Base-by-base conservation (phyloP, 2,888 invertebrate species). In the Sylvicola cinctus region DNA sequence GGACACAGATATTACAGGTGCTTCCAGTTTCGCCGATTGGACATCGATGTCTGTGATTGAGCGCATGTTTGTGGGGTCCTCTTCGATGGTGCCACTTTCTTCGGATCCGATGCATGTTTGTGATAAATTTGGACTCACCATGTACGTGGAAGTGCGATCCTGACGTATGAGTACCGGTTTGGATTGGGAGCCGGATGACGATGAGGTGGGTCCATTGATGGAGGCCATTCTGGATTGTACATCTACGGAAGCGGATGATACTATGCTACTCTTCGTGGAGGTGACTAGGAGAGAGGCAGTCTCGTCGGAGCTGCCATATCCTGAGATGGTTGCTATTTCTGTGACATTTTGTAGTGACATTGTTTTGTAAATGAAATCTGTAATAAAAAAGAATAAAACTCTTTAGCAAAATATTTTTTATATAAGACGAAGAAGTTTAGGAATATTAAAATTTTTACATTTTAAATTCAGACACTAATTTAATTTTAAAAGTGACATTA, bases 161-260 rank as follows among this genome's bases (percentile, higher is more conserved):
- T 84, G 84, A 43, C 84, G 69, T 63, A 79, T 83, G 43, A 84
- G 63, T 41, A 81, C 76, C 43, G 84, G 84, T 54, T 84, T 84
- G 42, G 64, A 60, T 34, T 62, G 44, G 8, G 42, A 61, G 23
- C 40, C 40, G 10, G 29, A n/a, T 27, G 33, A 15, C 11, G 34
- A 15, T 14, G 32, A 48, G 39, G 50, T 53, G 40, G 56, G 56
- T 38, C 55, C 54, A 44, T 55, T 55, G 2, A 49, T 49, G 32
- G 56, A 53, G 41, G 46, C 48, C 30, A 36, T 43, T 46, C 52
- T 45, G 11, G 8, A 8, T 7, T 7, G 8, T 11, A 25, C 25
- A 7, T 7, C 8, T 3, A 50, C 49, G n/a, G 42, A 31, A 35
- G 37, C 23, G 42, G 42, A 25, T 55, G 55, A 49, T 57, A 45